Evolutionary conservation across 2,888 invertebrate species (phyloP).

Genomic region (Sepioteuthis lessoniana): DNA sequence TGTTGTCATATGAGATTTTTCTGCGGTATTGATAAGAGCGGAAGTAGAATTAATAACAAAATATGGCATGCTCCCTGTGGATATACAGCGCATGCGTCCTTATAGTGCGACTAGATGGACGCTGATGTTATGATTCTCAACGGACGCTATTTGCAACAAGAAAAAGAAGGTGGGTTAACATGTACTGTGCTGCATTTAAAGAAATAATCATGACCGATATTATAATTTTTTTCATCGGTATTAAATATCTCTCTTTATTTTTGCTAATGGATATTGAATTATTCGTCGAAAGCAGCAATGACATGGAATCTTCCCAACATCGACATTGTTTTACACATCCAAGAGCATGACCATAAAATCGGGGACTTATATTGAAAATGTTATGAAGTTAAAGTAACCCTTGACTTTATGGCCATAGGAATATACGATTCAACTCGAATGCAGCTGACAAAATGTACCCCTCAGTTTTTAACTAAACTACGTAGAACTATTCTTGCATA

Average conservation of each 20-base stretch:
- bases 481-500: neutral
- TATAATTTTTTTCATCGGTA: neutral
- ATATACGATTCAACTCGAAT: neutral
- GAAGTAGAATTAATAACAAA: neutral
- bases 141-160: conserved; percentile 14
- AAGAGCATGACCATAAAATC: neutral
- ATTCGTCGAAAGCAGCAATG: neutral
- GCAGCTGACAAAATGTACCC: neutral
- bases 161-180: conserved; percentile 11
- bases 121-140: neutral
- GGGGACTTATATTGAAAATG: neutral
- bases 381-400: neutral
- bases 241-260: neutral
- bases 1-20: neutral
- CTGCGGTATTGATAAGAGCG: neutral
- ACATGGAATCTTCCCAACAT: too few relatives aligned
- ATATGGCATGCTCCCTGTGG: neutral
- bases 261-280: too few relatives aligned
- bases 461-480: neutral
- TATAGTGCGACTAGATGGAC: neutral
- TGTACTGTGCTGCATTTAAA: neutral
- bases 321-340: neutral
- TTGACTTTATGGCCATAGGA: neutral
- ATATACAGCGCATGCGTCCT: neutral
- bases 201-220: neutral